Evolutionary conservation across 2,797 vertebrate genomes (phyloP).

Genomic region (Remorina albescens): DNA sequence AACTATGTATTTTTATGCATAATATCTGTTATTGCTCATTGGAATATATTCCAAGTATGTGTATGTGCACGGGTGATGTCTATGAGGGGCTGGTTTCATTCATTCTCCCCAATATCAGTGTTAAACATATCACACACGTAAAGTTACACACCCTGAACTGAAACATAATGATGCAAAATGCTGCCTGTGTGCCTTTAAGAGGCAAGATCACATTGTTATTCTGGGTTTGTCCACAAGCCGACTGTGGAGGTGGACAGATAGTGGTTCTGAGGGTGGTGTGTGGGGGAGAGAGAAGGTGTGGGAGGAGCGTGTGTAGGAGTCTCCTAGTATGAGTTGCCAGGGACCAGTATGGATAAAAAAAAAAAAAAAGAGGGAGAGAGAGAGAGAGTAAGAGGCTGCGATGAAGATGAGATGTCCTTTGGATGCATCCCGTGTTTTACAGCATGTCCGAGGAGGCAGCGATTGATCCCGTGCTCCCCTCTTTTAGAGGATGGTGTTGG

Average conservation of each 20-base stretch:
- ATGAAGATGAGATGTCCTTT: constrained; percentile 69
- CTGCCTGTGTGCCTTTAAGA: constrained; percentile 79
- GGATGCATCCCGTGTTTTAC: constrained; percentile 69
- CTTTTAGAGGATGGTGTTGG: constrained; percentile 53
- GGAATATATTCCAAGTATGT: constrained; percentile 1
- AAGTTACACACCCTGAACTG: constrained; percentile 13
- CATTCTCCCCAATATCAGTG: background rate
- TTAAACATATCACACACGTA: constrained; percentile 2
- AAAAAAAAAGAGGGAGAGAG: constrained; percentile 28
- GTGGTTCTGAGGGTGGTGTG: constrained; percentile 80
- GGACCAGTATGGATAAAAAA: constrained; percentile 65
- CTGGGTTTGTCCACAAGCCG: constrained; percentile 84
- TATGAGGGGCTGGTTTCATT: background rate
- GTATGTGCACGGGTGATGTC: background rate
- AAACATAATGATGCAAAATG: constrained; percentile 50
- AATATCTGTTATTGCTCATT: constrained; percentile 16
- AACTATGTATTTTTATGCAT: constrained; percentile 1
- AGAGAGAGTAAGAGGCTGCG: constrained; percentile 32
- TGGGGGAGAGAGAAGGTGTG: constrained; percentile 68
- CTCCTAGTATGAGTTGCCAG: constrained; percentile 76
- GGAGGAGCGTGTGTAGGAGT: constrained; percentile 75
- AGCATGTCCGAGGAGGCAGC: constrained; percentile 60
- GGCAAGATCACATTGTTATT: constrained; percentile 83
- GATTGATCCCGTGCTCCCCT: constrained; percentile 65
- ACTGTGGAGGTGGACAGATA: constrained; percentile 84